Evolutionary conservation across 2,888 invertebrate species (phyloP).

Genomic region (Gastracanthus pulcherrimus): DNA sequence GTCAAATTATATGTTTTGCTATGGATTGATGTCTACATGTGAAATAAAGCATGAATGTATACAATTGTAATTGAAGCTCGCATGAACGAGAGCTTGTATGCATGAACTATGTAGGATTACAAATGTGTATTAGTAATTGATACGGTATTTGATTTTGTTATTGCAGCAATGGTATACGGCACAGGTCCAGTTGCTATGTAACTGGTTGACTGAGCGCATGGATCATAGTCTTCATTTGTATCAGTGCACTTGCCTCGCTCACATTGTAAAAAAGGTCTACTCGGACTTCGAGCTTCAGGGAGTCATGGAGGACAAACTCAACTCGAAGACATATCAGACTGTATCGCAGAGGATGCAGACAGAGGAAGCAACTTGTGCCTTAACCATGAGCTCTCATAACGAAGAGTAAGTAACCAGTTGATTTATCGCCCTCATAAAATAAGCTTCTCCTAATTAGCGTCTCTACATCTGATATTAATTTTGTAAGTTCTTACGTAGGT

Average conservation of each 20-base stretch:
- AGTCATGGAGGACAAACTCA: constrained; percentile 97
- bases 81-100: no score
- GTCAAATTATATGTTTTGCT: no score
- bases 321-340: constrained; percentile 96
- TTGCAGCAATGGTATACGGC: constrained; percentile 95
- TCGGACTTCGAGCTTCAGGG: constrained; percentile 99
- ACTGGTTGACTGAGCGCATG: constrained; percentile 95
- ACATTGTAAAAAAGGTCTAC: constrained; percentile 99
- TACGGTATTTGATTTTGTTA: no score
- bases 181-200: constrained; percentile 95
- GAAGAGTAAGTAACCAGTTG: constrained; percentile 81
- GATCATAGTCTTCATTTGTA: constrained; percentile 97
- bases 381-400: constrained; percentile 89
- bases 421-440: no score
- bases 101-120: no score
- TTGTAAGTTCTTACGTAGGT: no score
- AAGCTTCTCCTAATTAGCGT: no score
- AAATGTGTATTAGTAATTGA: no score
- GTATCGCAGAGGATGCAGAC: constrained; percentile 97
- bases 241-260: constrained; percentile 97
- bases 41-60: not conserved
- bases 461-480: no score
- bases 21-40: not conserved
- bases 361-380: constrained; percentile 95
- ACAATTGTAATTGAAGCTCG: no score